Evolutionary conservation across 2,797 vertebrate species (phyloP), one percentile per base, ranked within the genome.

Genomic region (Urophycis tenuis): DNA sequence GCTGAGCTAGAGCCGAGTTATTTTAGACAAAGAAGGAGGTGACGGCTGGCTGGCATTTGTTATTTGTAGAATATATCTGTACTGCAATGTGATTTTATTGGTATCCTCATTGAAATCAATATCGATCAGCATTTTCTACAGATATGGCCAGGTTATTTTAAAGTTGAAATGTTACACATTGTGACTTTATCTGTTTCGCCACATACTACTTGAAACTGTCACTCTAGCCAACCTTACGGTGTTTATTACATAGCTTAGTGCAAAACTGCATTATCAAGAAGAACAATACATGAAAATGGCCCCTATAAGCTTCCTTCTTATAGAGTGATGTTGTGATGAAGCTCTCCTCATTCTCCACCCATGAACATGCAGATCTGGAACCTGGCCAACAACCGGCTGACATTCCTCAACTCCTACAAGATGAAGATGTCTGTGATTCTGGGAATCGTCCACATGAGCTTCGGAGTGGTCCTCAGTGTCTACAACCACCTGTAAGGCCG

Each of bases 361-460:
- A 60, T 60, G 29, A 25, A 67, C 60, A 67, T 81, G 34, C 79
- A 99, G 98, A 96, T 99, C 73, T 99, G 98, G 98, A 99, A 97
- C 91, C 89, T 99, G 88, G 97, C 98, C 34, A 88, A 88, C 74
- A 99, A 99, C 81, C 95, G 95, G 1, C 96, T 99, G 77, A 96
- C 94, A 60, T 99, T 99, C 87, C 90, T 99, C 29, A 99, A 99
- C 89, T 99, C 98, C 30, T 99, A 97, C 83, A 99, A 99, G 86
- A 99, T 99, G 98, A 99, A 99, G 91, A 98, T 99, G 98, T 99
- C 98, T 2, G 94, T 99, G 80, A 99, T 98, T 87, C 75, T 99
- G 80, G 98, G 98, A 53, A 87, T 99, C 78, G 74, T 93, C 82
- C 98, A 99, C 88, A 99, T 99, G 97, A 94, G 90, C 9, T 99